These are phyloP conservation scores for Macrobrachium nipponense DNA, from an alignment of 1,140 invertebrate species.

Conservation along the genomic window DNA sequence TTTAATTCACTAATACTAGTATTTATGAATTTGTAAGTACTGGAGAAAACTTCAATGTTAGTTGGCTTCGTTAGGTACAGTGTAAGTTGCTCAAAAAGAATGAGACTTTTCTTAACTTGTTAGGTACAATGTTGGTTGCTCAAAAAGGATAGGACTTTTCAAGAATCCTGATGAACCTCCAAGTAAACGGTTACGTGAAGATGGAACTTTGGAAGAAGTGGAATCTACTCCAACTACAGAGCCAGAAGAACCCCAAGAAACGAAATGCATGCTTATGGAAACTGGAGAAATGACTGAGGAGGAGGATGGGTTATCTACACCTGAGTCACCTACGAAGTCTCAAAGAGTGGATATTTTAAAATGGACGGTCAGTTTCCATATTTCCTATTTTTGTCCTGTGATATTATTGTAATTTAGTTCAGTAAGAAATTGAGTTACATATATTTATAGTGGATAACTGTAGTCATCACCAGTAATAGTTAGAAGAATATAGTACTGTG, in stretches of 20 bases:
- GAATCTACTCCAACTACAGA: slow-evolving; percentile 29
- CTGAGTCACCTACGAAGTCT: slow-evolving; percentile 35
- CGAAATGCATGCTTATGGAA: slow-evolving; percentile 26
- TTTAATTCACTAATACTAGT: too few relatives aligned
- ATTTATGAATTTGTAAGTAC: too few relatives aligned
- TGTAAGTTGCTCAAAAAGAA: too few relatives aligned
- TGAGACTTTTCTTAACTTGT: neutral
- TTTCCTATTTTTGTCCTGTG: neutral
- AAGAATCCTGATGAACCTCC: slow-evolving; percentile 61
- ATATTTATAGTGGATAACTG: too few relatives aligned
- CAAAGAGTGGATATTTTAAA: slow-evolving; percentile 57
- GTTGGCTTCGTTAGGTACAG: too few relatives aligned
- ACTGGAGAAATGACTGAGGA: slow-evolving; percentile 36
- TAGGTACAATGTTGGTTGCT: slow-evolving; percentile 70
- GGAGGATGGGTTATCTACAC: slow-evolving; percentile 16
- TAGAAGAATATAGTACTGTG: too few relatives aligned
- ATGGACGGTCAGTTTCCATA: slow-evolving; percentile 51
- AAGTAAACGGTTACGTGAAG: slow-evolving; percentile 55
- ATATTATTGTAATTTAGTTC: neutral
- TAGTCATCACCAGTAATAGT: too few relatives aligned
- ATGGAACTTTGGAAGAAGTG: slow-evolving; percentile 49
- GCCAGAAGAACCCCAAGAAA: slow-evolving; percentile 33
- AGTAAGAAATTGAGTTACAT: neutral
- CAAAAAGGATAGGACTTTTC: slow-evolving; percentile 68
- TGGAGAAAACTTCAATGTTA: too few relatives aligned